A percentile compares a stretch with the other conserved stretches of the same genome.
Conservation (phyloP, 2,113 vertebrate species). For the Carlito syrichta region DNA sequence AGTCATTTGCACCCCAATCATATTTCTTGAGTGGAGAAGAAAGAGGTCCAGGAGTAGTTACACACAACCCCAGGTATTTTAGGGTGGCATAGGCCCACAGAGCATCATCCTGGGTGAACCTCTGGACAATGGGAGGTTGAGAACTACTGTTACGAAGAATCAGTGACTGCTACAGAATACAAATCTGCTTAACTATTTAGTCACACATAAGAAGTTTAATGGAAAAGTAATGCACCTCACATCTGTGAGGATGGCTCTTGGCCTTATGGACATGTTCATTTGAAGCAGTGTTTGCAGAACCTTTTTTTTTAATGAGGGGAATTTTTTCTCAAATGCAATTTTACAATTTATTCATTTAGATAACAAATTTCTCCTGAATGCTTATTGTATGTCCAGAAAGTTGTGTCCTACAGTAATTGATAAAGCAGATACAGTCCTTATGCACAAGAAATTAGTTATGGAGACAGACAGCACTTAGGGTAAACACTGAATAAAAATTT, state of each 20-base stretch:
- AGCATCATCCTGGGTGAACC: neutral
- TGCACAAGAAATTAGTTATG: neutral
- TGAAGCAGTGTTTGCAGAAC: neutral
- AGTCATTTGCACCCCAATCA: neutral
- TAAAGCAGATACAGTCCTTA: neutral
- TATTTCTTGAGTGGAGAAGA: neutral
- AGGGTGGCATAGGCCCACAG: rapidly evolving
- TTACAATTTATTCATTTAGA: neutral
- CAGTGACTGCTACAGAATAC: neutral
- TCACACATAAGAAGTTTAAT: neutral
- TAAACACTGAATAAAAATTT: neutral
- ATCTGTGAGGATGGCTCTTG: neutral
- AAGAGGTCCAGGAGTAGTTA: neutral
- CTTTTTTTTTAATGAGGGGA: neutral
- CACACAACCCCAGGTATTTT: rapidly evolving
- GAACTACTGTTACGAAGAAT: neutral
- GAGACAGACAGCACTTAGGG: neutral
- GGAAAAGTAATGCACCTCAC: neutral
- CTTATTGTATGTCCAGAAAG: neutral
- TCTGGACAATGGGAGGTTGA: neutral
- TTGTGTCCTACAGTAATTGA: neutral
- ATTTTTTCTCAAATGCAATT: neutral
- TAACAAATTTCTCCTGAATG: neutral
- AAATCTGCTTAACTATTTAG: neutral
- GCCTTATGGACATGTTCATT: neutral